Evolutionary conservation across 2,113 vertebrate genomes (phyloP).

Genomic region (Prietella phreatophila): DNA sequence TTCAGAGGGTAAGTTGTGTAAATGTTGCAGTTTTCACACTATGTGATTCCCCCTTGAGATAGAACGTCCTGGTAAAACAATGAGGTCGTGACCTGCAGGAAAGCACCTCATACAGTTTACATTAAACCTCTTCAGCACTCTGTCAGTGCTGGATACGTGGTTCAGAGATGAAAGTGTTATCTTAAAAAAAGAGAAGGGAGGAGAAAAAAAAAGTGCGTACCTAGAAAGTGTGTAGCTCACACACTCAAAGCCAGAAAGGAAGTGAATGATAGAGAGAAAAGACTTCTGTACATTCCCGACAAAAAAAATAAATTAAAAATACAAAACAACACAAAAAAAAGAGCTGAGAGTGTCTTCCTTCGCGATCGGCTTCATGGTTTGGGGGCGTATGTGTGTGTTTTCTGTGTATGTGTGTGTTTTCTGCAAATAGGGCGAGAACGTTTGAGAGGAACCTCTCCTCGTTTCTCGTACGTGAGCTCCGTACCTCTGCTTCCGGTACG

Average conservation of each 20-base stretch:
- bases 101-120: conserved; percentile 6
- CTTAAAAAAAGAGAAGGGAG: neutral
- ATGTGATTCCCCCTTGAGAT: neutral
- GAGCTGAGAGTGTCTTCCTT: conserved; percentile 37
- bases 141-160: neutral
- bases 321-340: neutral
- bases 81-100: conserved; percentile 11
- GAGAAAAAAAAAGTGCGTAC: neutral
- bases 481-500: neutral
- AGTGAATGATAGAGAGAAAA: conserved; percentile 49
- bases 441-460: neutral
- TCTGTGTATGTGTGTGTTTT: conserved; percentile 13
- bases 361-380: neutral
- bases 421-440: conserved; percentile 46
- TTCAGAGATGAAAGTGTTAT: neutral
- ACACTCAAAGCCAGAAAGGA: conserved; percentile 33
- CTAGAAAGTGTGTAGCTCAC: conserved; percentile 38
- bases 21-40: neutral
- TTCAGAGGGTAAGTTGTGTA: neutral
- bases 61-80: neutral
- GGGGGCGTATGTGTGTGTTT: neutral
- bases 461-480: conserved; percentile 28
- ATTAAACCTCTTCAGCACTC: neutral
- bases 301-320: conserved; percentile 5
- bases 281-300: conserved; percentile 50